phyloP scores from a whole-genome alignment of 2,797 vertebrate species.

The Argya squamiceps region DNA sequence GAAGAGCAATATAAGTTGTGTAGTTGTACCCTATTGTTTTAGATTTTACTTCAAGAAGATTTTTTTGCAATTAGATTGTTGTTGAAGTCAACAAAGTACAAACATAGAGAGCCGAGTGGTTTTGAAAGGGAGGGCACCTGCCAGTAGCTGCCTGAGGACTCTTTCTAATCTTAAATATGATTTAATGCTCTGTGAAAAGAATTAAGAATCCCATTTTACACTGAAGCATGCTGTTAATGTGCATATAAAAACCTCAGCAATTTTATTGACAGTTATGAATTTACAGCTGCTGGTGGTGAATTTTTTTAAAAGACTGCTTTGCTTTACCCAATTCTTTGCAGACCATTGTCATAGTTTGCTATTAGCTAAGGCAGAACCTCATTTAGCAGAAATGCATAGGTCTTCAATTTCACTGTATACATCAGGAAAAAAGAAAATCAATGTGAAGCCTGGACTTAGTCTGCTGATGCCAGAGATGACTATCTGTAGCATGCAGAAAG shows the following conservation, averaged over 20 bases:
- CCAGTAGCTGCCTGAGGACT: not conserved
- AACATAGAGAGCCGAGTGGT: not conserved
- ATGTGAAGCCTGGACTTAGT: not conserved
- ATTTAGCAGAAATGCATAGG: constrained; percentile 22
- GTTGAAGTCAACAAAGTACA: not conserved
- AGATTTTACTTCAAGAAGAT: not conserved
- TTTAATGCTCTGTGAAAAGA: constrained; percentile 57
- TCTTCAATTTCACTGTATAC: constrained; percentile 33
- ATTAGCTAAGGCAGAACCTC: not conserved
- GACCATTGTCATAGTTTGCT: constrained; percentile 1
- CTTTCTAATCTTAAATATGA: constrained; percentile 16
- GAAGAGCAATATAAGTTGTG: not conserved
- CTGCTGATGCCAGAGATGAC: constrained; percentile 28
- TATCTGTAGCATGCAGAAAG: constrained; percentile 7
- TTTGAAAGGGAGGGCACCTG: not conserved
- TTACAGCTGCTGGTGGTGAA: constrained; percentile 22
- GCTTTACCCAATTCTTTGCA: not conserved
- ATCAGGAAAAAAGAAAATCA: constrained; percentile 39
- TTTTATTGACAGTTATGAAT: constrained; percentile 65
- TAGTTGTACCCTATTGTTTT: not conserved
- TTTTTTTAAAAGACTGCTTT: not conserved
- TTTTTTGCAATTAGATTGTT: not conserved
- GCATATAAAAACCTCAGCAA: constrained; percentile 48
- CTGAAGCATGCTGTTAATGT: constrained; percentile 42
- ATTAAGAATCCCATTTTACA: constrained; percentile 52